Base-by-base conservation (phyloP, 1,140 invertebrate genomes). In the Temnothorax curvispinosus region DNA sequence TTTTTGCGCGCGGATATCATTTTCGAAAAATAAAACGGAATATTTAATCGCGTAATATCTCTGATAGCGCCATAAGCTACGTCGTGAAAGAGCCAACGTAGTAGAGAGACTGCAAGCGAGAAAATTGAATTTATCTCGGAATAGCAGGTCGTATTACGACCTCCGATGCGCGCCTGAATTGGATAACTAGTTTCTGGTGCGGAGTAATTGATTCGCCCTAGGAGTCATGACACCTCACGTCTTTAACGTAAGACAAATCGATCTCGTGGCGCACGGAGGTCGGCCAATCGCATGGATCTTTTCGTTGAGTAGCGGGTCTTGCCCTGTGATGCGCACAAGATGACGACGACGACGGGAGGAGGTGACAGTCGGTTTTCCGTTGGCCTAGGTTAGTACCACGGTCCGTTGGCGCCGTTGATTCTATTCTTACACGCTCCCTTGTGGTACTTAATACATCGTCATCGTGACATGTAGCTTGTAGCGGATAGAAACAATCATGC, bases 371-470 rank as follows among this genome's bases (percentile, higher is more conserved):
- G n/a, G 21, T 50, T 81, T 87, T 89, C 75, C 75, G 80, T 94
- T 94, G 91, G 74, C 91, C 91, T 94, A 94, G 94, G 94, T 95
- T 92, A 94, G 92, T 88, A 87, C 85, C 91, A 90, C 88, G 69
- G 90, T 90, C 86, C 69, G 88, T 65, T 85, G 90, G 84, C 84
- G 78, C 87, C 92, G 90, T 81, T 91, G 91, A 91, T 91, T 92
- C 92, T 93, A 93, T 93, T 93, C 90, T 92, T 90, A 84, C 58
- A 62, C 85, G 50, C 71, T 87, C 54, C 85, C 87, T 88, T 87
- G n/a, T 67, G 9, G 47, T 69, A 82, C 18, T 82, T 60, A 74
- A 58, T 54, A 72, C 78, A 82, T 52, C 27, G 65, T 81, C 65
- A 72, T 35, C 44, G 27, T n/a, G 41, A 47, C 44, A 67, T 69